phyloP scores from a whole-genome alignment of 2,113 vertebrate genomes.

The Labeo rohita region DNA sequence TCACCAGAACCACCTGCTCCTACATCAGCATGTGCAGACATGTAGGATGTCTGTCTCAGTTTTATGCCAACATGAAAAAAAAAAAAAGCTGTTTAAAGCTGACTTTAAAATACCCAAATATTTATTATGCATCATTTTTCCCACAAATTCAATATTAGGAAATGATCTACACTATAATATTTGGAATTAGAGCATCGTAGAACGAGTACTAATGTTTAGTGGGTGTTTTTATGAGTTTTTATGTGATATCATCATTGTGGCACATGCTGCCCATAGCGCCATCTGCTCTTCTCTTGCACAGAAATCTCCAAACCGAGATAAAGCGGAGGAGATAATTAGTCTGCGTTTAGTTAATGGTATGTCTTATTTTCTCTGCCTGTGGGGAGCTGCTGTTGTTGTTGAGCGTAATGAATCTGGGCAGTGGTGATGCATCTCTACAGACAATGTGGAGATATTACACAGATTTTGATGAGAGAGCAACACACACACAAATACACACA shows the following conservation, averaged over 20 bases:
- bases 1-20: not conserved
- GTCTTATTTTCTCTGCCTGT: not conserved
- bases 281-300: not conserved
- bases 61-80: not conserved
- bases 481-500: not conserved
- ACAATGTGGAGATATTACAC: conserved; percentile 8
- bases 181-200: not conserved
- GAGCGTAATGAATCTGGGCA: conserved; percentile 7
- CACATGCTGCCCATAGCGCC: not conserved
- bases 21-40: not conserved
- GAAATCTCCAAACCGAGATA: conserved; percentile 15
- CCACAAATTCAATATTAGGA: not conserved
- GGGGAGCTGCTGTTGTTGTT: not conserved
- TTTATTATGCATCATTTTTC: not conserved
- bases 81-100: not conserved
- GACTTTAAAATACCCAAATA: not conserved
- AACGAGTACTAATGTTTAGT: not conserved
- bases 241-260: not conserved
- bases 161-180: not conserved
- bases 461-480: not conserved
- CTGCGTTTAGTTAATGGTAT: not conserved
- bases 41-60: not conserved
- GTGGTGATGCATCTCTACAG: not conserved
- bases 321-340: not conserved
- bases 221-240: not conserved